phyloP scores from a whole-genome alignment of 2,113 vertebrate genomes.

The Lucifuga dentata region DNA sequence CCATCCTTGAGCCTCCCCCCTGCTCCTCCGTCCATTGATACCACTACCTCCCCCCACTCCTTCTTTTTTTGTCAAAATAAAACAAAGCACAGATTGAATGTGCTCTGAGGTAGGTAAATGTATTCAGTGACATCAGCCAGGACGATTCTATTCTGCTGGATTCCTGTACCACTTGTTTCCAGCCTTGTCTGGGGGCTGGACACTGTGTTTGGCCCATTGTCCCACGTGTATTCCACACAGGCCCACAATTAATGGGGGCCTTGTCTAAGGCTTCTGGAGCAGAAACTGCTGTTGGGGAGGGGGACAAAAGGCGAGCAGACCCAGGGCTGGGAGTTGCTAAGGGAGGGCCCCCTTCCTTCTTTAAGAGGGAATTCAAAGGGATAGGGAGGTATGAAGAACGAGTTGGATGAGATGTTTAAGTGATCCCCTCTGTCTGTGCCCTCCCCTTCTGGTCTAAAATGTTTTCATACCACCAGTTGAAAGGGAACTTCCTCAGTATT shows the following conservation, averaged over 20 bases:
- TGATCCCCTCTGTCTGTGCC: slow-evolving; percentile 63
- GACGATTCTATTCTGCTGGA: slow-evolving; percentile 93
- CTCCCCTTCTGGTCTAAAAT: slow-evolving; percentile 70
- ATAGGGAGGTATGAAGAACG: slow-evolving; percentile 76
- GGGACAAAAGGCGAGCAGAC: slow-evolving; percentile 91
- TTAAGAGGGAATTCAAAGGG: slow-evolving; percentile 84
- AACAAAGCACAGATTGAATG: slow-evolving; percentile 88
- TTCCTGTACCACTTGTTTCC: slow-evolving; percentile 95
- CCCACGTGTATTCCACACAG: slow-evolving; percentile 86
- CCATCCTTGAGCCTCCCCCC: slow-evolving; percentile 74
- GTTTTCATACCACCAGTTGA: slow-evolving; percentile 72
- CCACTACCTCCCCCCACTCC: slow-evolving; percentile 74
- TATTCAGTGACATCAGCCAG: slow-evolving; percentile 96
- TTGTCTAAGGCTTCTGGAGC: slow-evolving; percentile 92
- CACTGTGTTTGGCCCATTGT: slow-evolving; percentile 91
- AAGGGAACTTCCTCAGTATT: slow-evolving; percentile 58
- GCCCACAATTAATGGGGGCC: slow-evolving; percentile 94
- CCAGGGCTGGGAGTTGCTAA: slow-evolving; percentile 83
- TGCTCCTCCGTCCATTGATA: slow-evolving; percentile 70
- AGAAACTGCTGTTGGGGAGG: slow-evolving; percentile 88
- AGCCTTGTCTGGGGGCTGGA: slow-evolving; percentile 94
- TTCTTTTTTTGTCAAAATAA: slow-evolving; percentile 78
- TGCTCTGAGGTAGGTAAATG: slow-evolving; percentile 98
- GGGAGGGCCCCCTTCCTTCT: slow-evolving; percentile 77
- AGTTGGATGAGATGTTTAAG: slow-evolving; percentile 73